Evolutionary conservation across 2,888 invertebrate species (phyloP), one percentile per base, ranked within the genome.

Genomic region (Calameuta idolon): DNA sequence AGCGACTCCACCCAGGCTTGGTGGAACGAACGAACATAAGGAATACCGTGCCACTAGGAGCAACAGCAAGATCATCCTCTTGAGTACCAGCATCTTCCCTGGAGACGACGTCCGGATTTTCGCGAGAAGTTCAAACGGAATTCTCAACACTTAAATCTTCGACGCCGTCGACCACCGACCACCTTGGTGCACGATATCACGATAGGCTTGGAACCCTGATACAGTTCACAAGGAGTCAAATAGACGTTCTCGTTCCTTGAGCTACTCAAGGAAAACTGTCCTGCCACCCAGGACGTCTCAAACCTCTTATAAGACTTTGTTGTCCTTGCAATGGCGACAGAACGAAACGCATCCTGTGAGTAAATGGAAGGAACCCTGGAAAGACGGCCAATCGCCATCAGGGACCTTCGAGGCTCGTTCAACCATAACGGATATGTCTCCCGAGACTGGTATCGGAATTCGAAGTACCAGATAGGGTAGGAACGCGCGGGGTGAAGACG

Each of bases 271-370:
- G 78, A 31, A 35, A 30, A 79, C 81, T 83, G 80, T 23, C 77
- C 55, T 55, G 23, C 55, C 55, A 23, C 9, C 23, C 23, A 55
- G 55, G 23, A 55, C 55, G 55, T 9, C 5, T 15, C 75, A 69
- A 31, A 33, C 34, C 77, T 86, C 82, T 86, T 87, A 84, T 86
- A 86, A 75, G 74, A 31, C 75, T 76, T 75, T 35, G n/a, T 40
- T 34, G 81, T 55, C 84, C 86, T 87, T 86, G 84, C 73, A 68
- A 33, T 34, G 78, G 31, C 81, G 79, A 84, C 83, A 80, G 80
- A 84, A 83, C 84, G 80, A 87, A 86, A 84, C 75, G 81, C 80
- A 84, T 87, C 85, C 86, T 84, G 83, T 75, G 77, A 40, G 69
- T 11, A 55, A 73, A 78, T 77, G 73, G 74, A 78, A 74, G 76